A percentile compares a stretch with the other conserved stretches of the same genome.
These are phyloP conservation scores for Eilema caniola DNA, from an alignment of 2,888 invertebrate genomes.

Conservation along the genomic window DNA sequence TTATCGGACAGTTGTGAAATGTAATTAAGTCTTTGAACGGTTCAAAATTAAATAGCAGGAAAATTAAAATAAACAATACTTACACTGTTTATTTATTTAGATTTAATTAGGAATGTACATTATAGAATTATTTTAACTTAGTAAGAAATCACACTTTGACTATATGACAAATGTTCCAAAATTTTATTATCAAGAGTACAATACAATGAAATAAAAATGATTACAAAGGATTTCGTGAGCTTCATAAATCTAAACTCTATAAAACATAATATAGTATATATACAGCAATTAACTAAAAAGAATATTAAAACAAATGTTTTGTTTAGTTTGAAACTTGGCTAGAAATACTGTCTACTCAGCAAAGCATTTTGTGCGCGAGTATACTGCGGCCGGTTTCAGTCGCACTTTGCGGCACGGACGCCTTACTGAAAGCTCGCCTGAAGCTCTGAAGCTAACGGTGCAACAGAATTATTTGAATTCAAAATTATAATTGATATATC, in stretches of 20 bases:
- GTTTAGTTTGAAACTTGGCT: neutral
- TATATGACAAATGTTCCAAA: too few species aligned
- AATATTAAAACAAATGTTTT: neutral
- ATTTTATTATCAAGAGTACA: too few species aligned
- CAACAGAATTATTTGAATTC: constrained; percentile 30
- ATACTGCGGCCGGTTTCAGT: constrained; percentile 81
- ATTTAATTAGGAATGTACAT: too few species aligned
- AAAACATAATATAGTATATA: too few species aligned
- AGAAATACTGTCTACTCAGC: neutral
- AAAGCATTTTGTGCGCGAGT: constrained; percentile 67
- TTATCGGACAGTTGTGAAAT: neutral
- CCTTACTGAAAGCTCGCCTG: constrained; percentile 61
- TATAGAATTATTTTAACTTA: too few species aligned
- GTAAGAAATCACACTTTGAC: too few species aligned
- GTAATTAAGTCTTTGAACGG: neutral
- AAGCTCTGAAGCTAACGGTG: constrained; percentile 50
- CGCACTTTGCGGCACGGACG: constrained; percentile 77
- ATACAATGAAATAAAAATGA: too few species aligned
- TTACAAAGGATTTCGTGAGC: neutral
- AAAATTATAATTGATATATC: constrained; percentile 23
- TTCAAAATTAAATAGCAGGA: neutral
- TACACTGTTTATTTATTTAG: too few species aligned
- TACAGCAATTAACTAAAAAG: neutral
- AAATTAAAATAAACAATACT: neutral
- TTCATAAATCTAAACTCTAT: neutral